Percentiles rank a stretch among this genome's conserved stretches.
Conservation (phyloP, 37 sponge, comb jelly and placozoan genomes). For the Tethya wilhelma region DNA sequence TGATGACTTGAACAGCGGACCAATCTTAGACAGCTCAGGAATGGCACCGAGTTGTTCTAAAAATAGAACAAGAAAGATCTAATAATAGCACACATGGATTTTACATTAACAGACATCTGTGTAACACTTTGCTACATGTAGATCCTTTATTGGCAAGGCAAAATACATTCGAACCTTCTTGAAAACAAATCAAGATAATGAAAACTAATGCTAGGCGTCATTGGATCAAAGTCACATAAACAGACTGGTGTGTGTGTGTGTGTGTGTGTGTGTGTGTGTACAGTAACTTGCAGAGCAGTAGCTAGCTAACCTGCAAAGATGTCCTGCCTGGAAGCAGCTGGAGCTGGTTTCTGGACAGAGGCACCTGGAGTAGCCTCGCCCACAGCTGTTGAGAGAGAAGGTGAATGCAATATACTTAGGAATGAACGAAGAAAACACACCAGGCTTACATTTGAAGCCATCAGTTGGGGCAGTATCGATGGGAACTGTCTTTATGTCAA, state of each 20-base stretch:
- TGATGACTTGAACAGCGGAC: constrained; percentile 93
- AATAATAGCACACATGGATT: too few species aligned
- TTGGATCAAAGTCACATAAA: too few species aligned
- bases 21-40: constrained; percentile 86
- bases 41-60: constrained; percentile 86
- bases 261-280: too few species aligned
- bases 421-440: neutral
- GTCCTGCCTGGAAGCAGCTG: constrained; percentile 80
- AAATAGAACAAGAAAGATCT: neutral
- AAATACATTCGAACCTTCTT: too few species aligned
- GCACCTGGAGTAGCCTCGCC: constrained; percentile 55
- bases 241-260: too few species aligned
- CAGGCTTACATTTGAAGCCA: constrained; percentile 59
- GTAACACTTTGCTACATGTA: too few species aligned
- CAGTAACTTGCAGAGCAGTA: too few species aligned
- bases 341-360: constrained; percentile 49
- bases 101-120: too few species aligned
- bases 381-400: constrained; percentile 38
- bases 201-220: too few species aligned
- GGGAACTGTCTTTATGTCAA: constrained; percentile 94
- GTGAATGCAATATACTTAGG: neutral
- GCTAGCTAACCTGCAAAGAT: constrained; percentile 71
- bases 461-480: constrained; percentile 72
- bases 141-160: too few species aligned
- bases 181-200: too few species aligned